A percentile compares a stretch with the other conserved stretches of the same genome.
phyloP scores from a whole-genome alignment of 2,113 vertebrate species.

The Plecturocebus donacophilus region DNA sequence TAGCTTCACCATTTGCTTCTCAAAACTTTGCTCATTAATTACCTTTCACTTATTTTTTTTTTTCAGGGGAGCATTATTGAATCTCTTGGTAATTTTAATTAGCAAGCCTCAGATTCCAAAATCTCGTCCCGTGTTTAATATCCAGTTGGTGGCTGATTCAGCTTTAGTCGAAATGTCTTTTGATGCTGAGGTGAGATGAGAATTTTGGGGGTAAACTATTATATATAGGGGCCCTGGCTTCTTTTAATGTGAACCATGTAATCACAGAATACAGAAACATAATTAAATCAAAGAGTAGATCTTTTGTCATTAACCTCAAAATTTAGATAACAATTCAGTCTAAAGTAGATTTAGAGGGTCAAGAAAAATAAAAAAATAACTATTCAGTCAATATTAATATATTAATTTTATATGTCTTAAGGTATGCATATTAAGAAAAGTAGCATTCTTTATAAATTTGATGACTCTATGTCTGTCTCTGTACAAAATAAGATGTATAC shows the following conservation, averaged over 20 bases:
- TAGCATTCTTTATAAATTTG: background rate
- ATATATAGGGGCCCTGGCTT: background rate
- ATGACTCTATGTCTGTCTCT: conserved; percentile 12
- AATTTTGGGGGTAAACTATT: background rate
- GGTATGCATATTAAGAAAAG: background rate
- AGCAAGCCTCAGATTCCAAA: conserved; percentile 71
- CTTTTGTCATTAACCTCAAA: conserved; percentile 39
- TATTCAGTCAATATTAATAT: background rate
- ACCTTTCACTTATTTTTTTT: conserved; percentile 56
- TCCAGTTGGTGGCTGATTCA: conserved; percentile 45
- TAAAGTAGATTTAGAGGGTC: too few species aligned
- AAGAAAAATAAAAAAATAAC: background rate
- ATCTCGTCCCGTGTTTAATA: conserved; percentile 43
- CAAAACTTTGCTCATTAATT: conserved; percentile 11
- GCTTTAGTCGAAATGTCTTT: conserved; percentile 48
- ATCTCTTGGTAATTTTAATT: conserved; percentile 75
- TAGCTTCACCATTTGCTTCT: background rate
- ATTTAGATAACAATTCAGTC: background rate
- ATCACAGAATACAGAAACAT: background rate
- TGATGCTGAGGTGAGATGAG: conserved; percentile 70
- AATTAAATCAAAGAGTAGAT: conserved; percentile 42
- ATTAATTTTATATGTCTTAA: background rate
- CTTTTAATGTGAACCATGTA: background rate
- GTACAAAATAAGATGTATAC: background rate
- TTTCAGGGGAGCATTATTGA: conserved; percentile 70